Base-by-base conservation (phyloP, 1,140 invertebrate genomes). In the Hormaphis cornu region DNA sequence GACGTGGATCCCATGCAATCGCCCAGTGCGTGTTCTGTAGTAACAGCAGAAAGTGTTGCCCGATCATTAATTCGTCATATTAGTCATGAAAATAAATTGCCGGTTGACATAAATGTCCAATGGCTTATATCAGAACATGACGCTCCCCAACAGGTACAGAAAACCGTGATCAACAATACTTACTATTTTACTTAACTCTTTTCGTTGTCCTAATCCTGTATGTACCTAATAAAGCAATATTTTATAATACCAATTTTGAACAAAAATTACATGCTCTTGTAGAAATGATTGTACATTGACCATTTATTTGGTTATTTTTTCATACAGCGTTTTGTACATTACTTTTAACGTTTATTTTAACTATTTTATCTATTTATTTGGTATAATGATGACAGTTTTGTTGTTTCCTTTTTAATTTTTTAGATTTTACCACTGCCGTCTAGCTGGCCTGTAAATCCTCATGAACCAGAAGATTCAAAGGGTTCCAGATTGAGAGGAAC, bases 61-160 rank as follows among this genome's bases (percentile, higher is more conserved):
- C 78, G 92, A 12, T 88, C 86, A 33, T 76, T 93, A 2, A 83
- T 93, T 42, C 86, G 85, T 69, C 85, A 84, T 73, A 91, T 91
- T 76, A 87, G 83, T 71, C 86, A 89, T 71, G 86, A 87, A 72
- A 86, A 88, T 72, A 86, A 89, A 70, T 77, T 92, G 50, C 89
- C 89, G 0, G 83, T 86, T 72, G 87, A 89, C 16, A 88, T 87
- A 4, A 89, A 91, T 61, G 77, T 93, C n/a, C 82, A 88, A 69
- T 93, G 89, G 90, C 78, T 93, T 4, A 88, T 93, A 0, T 87
- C 87, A 0, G 89, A 92, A 76, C 78, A 85, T 73, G 89, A 93
- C 75, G 87, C 84, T 3, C 88, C 89, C 12, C 89, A 92, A 77
- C 81, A 83, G 72, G 84, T 85, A 77, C 74, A 71, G 37, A 18